Percentiles rank a stretch among this genome's conserved stretches.
Conservation (phyloP, 2,797 vertebrate species). For the Aratinga solstitialis region DNA sequence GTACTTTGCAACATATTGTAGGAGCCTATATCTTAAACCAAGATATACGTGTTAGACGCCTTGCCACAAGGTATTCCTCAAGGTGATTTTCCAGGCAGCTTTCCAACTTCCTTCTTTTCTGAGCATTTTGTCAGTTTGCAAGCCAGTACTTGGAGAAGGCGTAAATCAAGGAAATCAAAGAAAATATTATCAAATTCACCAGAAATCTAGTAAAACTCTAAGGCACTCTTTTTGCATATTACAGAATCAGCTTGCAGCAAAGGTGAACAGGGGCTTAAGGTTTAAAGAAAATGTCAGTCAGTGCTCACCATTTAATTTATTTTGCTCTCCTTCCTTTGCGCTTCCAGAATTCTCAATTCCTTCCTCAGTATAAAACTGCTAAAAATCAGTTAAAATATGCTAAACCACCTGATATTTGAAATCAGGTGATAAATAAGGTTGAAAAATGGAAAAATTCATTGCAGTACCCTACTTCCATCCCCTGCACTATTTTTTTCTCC, state of each 20-base stretch:
- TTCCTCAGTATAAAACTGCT: background rate
- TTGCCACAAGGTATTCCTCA: background rate
- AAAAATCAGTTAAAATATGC: background rate
- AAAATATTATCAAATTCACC: background rate
- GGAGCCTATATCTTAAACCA: background rate
- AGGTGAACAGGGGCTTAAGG: background rate
- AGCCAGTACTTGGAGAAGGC: background rate
- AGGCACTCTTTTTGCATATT: background rate
- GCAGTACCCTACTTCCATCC: rapidly evolving
- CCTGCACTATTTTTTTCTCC: background rate
- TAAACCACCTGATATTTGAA: background rate
- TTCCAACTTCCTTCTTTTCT: background rate
- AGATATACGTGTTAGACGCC: rapidly evolving
- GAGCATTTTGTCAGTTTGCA: background rate
- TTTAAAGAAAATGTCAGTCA: background rate
- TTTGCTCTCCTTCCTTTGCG: background rate
- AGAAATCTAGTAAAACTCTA: background rate
- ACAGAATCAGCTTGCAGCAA: background rate
- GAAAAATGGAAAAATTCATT: background rate
- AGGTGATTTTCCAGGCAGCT: background rate
- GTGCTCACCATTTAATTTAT: background rate
- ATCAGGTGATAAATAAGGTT: background rate
- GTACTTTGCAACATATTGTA: background rate
- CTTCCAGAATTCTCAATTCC: background rate
- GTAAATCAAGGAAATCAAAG: background rate